Conservation (phyloP, 2,888 invertebrate genomes). For the Silvanus unidentatus region DNA sequence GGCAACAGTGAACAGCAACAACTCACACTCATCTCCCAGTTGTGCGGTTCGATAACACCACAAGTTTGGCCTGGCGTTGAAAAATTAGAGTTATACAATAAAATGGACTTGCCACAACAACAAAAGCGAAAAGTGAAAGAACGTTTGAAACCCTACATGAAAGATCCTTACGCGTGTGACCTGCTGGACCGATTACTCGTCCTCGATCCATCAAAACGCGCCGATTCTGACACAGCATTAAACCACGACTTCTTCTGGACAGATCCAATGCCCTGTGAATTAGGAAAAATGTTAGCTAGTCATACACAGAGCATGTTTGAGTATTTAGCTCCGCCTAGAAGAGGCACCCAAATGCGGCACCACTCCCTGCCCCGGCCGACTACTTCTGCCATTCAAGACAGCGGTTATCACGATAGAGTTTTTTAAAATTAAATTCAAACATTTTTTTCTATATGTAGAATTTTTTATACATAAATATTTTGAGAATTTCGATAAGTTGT, state of each 20-base stretch:
- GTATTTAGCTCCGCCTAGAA: constrained; percentile 72
- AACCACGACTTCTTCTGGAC: constrained; percentile 99
- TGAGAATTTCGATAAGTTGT: no score
- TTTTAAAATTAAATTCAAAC: constrained; percentile 51
- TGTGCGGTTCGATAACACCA: constrained; percentile 93
- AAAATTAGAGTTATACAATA: constrained; percentile 77
- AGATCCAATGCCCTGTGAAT: constrained; percentile 90
- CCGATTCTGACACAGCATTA: constrained; percentile 85
- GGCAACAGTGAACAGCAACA: constrained; percentile 97
- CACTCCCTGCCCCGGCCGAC: constrained; percentile 55
- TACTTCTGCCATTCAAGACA: constrained; percentile 56
- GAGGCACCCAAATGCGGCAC: constrained; percentile 63
- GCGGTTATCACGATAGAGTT: constrained; percentile 80
- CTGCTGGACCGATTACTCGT: constrained; percentile 86
- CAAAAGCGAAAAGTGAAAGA: constrained; percentile 84
- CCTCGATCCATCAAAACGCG: constrained; percentile 83
- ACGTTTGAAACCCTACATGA: constrained; percentile 80
- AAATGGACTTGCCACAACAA: constrained; percentile 80
- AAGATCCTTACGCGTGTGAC: constrained; percentile 88
- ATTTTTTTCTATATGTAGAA: neutral
- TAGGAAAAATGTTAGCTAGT: constrained; percentile 86
- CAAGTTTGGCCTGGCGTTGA: constrained; percentile 94
- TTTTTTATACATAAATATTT: neutral
- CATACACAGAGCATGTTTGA: constrained; percentile 94
- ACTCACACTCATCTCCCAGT: constrained; percentile 85